phyloP scores from a whole-genome alignment of 2,888 invertebrate species.

The Eurytoma californica region DNA sequence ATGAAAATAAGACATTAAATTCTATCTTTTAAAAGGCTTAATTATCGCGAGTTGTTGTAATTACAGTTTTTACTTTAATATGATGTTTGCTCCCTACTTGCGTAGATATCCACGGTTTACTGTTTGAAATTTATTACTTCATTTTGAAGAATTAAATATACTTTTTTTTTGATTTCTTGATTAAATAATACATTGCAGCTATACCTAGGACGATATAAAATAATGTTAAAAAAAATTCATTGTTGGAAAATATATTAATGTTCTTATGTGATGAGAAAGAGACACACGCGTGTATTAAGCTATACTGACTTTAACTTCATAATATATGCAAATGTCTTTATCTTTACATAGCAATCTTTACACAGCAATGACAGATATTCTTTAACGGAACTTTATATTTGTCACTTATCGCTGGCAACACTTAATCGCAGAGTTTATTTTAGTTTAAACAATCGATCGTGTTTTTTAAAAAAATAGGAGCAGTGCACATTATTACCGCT shows the following conservation, averaged over 20 bases:
- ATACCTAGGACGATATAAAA: slow-evolving; percentile 3
- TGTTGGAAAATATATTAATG: slow-evolving; percentile 18
- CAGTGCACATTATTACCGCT: slow-evolving; percentile 2
- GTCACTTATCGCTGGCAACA: slow-evolving; percentile 31
- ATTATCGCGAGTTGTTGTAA: background rate
- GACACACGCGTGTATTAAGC: slow-evolving; percentile 21
- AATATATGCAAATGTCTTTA: slow-evolving; percentile 55
- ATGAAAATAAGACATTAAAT: slow-evolving; percentile 33
- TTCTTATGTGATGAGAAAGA: slow-evolving; percentile 28
- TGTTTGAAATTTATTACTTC: background rate
- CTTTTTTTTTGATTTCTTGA: background rate
- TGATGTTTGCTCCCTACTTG: too few species aligned
- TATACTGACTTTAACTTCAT: slow-evolving; percentile 42
- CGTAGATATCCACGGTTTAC: too few species aligned
- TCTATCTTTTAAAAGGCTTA: background rate
- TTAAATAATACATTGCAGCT: background rate
- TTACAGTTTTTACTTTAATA: background rate
- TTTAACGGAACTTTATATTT: slow-evolving; percentile 43
- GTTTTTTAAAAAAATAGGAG: slow-evolving; percentile 33
- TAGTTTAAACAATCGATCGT: slow-evolving; percentile 44
- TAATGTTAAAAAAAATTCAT: slow-evolving; percentile 23
- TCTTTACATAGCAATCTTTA: slow-evolving; percentile 56
- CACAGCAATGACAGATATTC: slow-evolving; percentile 51
- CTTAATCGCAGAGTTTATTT: slow-evolving; percentile 48
- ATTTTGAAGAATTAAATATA: background rate